These are phyloP conservation scores for Agrotis segetum DNA, from an alignment of 2,888 invertebrate species.

Conservation along the genomic window DNA sequence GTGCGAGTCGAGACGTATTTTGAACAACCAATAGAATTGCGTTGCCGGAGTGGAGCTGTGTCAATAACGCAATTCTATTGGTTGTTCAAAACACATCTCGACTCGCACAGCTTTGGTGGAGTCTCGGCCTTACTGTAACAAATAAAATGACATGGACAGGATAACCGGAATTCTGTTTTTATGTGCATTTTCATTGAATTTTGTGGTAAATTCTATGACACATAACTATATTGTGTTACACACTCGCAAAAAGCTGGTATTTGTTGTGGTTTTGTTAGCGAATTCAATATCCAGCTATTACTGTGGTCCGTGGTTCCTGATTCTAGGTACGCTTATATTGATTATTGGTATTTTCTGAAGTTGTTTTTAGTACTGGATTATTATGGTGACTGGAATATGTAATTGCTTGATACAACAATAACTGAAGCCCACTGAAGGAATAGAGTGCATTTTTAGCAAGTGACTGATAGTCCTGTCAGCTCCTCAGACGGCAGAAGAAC, in stretches of 20 bases:
- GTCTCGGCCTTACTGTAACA: too few species aligned
- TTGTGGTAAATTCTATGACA: slow-evolving; percentile 1
- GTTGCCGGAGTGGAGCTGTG: too few species aligned
- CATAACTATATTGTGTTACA: slow-evolving; percentile 1
- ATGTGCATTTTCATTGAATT: not conserved
- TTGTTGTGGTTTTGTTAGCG: not conserved
- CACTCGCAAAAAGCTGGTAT: not conserved
- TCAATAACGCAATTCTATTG: too few species aligned
- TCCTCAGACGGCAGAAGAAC: too few species aligned
- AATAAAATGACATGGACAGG: not conserved
- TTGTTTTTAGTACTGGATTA: not conserved
- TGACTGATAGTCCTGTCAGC: too few species aligned
- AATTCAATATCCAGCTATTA: not conserved
- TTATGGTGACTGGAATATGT: not conserved
- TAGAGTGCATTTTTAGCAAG: too few species aligned
- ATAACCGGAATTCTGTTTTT: not conserved
- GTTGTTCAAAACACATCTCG: too few species aligned
- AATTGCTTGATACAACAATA: not conserved
- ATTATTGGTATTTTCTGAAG: not conserved
- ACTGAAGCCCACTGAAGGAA: too few species aligned
- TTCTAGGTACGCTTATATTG: not conserved
- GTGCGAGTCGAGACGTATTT: too few species aligned
- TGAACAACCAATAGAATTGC: too few species aligned
- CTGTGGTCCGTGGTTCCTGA: not conserved
- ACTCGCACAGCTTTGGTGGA: too few species aligned